Base-by-base conservation (phyloP, 2,888 invertebrate genomes). In the Hemicrepidius hirtus region DNA sequence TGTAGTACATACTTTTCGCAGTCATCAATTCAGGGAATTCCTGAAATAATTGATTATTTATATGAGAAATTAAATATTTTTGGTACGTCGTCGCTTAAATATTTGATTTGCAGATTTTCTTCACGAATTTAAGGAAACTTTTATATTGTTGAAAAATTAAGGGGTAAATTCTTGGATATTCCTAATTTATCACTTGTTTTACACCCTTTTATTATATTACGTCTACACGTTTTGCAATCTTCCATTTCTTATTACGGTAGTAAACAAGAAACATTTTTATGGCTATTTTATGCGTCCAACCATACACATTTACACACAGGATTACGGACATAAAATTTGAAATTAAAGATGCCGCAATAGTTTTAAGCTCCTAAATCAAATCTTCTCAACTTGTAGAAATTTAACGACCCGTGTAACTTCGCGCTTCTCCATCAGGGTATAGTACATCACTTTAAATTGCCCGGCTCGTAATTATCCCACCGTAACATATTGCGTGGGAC, bases 361-460 rank as follows among this genome's bases (percentile, higher is more conserved):
- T 18, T 32, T 32, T 46, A 46, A 46, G 20, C 46, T 10, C 46
- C 46, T 46, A 46, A 46, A 46, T 46, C 18, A 46, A 46, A 46
- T 18, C 40, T 40, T 20, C 40, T 40, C 10, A 46, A 16, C 13
- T 40, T 40, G 40, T 40, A 40, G 13, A 16, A 18, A 46, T 18
- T 46, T 46, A 46, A 46, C 46, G 46, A 46, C 46, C 46, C 18
- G 18, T 46, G 46, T 40, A 40, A 46, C 16, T 46, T 46, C 40
- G n/a, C 46, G 46, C 46, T 16, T 46, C 18, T 32, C 32, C 32
- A 16, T 18, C 18, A 46, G 46, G 46, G 46, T 46, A 20, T 46
- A 46, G 46, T 46, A 46, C 46, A 46, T 46, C 46, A 46, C 18
- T 46, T 46, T 9, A 46, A 46, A 46, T 18, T 16, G 46, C 16